Percentiles rank a stretch among this genome's conserved stretches.
These are phyloP conservation scores for Herminia tarsipennalis DNA, from an alignment of 2,888 invertebrate species.

Conservation along the genomic window DNA sequence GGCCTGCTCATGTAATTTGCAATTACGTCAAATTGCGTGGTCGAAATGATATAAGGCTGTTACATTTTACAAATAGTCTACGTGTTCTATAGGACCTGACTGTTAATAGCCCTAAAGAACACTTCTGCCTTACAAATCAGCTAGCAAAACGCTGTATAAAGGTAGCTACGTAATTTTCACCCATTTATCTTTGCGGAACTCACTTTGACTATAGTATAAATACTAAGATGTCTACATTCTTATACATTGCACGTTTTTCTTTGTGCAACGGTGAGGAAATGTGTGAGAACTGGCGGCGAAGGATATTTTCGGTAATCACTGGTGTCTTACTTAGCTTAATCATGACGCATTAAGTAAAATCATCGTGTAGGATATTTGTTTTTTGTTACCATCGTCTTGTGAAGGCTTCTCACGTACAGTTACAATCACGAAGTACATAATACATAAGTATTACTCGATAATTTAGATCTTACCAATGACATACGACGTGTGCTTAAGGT, in stretches of 20 bases:
- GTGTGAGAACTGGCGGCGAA: too few relatives aligned
- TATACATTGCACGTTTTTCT: constrained; percentile 32
- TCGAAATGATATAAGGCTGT: constrained; percentile 77
- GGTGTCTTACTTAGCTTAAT: constrained; percentile 9
- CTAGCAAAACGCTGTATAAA: constrained; percentile 37
- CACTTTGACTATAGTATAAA: constrained; percentile 15
- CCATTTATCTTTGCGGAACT: constrained; percentile 38
- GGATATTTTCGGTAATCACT: constrained; percentile 18
- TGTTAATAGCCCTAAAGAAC: constrained; percentile 52
- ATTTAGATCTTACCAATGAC: too few relatives aligned
- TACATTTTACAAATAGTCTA: constrained; percentile 64
- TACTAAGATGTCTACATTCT: constrained; percentile 17
- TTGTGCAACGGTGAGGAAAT: constrained; percentile 28
- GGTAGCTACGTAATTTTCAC: constrained; percentile 38
- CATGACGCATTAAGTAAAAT: constrained; percentile 2
- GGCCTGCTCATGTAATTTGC: constrained; percentile 70
- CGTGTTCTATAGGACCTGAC: constrained; percentile 50
- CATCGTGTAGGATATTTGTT: background rate
- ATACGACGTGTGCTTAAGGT: too few relatives aligned
- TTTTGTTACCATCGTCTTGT: background rate
- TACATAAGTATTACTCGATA: too few relatives aligned
- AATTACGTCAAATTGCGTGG: constrained; percentile 82
- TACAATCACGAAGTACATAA: too few relatives aligned
- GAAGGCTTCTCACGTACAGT: background rate
- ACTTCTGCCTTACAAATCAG: constrained; percentile 50